Evolutionary conservation across 1,140 invertebrate genomes (phyloP).

Genomic region (Cotesia typhae): DNA sequence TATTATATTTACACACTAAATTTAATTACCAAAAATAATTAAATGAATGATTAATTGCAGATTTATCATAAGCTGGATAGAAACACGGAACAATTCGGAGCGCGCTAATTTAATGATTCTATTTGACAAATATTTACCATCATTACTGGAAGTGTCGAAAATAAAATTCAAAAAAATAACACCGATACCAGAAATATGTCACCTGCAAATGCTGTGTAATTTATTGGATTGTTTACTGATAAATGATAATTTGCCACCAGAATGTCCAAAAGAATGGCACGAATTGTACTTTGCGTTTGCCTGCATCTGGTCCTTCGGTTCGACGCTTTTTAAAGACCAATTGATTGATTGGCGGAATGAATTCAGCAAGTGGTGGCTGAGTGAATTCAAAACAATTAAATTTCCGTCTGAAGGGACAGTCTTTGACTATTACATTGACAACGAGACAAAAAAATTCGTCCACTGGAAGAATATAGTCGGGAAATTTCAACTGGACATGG

Average conservation of each 20-base stretch:
- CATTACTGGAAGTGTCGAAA: constrained; percentile 80
- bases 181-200: constrained; percentile 89
- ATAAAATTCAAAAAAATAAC: constrained; percentile 90
- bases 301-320: constrained; percentile 93
- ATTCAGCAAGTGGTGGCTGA: constrained; percentile 92
- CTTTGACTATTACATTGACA: constrained; percentile 91
- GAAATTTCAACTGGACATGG: constrained; percentile 83
- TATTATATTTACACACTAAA: background rate
- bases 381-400: constrained; percentile 91
- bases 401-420: constrained; percentile 85
- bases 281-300: constrained; percentile 94
- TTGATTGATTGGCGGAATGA: constrained; percentile 89
- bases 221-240: constrained; percentile 88
- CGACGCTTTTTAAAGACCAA: constrained; percentile 88
- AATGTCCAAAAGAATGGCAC: constrained; percentile 92
- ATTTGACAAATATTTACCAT: constrained; percentile 95
- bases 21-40: constrained; percentile 25
- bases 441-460: constrained; percentile 83
- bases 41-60: constrained; percentile 55
- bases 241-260: constrained; percentile 80
- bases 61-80: constrained; percentile 92
- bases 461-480: constrained; percentile 85
- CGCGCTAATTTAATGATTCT: constrained; percentile 84
- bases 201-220: constrained; percentile 90
- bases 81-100: constrained; percentile 77